These are phyloP conservation scores for Strix uralensis DNA, from an alignment of 2,113 vertebrate genomes.

Conservation along the genomic window DNA sequence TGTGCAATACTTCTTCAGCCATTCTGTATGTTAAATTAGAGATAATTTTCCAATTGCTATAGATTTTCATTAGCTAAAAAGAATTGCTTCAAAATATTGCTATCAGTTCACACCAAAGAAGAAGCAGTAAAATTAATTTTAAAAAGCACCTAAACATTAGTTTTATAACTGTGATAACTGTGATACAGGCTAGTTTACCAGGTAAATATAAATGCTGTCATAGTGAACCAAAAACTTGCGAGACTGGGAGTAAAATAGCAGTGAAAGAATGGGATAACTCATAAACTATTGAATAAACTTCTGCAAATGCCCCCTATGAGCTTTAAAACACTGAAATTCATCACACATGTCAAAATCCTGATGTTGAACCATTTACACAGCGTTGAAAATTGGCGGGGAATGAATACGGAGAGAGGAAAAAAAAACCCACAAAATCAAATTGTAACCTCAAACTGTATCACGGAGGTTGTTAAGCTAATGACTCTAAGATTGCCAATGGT, in stretches of 20 bases:
- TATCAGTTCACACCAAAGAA: background rate
- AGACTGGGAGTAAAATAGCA: background rate
- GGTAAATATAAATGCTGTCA: background rate
- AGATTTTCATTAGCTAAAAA: background rate
- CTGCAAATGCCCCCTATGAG: background rate
- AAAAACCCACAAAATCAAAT: background rate
- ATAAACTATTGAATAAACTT: slow-evolving; percentile 1
- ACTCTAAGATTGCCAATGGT: slow-evolving; percentile 12
- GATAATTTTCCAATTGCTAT: background rate
- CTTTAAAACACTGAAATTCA: background rate
- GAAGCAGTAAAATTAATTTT: background rate
- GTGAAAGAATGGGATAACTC: background rate
- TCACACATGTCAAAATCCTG: background rate
- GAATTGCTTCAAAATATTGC: background rate
- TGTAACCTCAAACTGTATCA: slow-evolving; percentile 35
- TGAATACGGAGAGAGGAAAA: slow-evolving; percentile 29
- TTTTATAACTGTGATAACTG: background rate
- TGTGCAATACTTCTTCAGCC: background rate
- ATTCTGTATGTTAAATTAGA: background rate
- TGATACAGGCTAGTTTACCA: background rate
- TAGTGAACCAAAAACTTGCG: background rate
- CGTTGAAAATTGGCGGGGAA: slow-evolving; percentile 33
- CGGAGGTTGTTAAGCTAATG: slow-evolving; percentile 37
- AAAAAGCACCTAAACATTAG: background rate
- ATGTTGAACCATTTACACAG: slow-evolving; percentile 11